A percentile compares a stretch with the other conserved stretches of the same genome.
Conservation (phyloP, 2,888 invertebrate genomes). For the Koerneria pararmatus region DNA sequence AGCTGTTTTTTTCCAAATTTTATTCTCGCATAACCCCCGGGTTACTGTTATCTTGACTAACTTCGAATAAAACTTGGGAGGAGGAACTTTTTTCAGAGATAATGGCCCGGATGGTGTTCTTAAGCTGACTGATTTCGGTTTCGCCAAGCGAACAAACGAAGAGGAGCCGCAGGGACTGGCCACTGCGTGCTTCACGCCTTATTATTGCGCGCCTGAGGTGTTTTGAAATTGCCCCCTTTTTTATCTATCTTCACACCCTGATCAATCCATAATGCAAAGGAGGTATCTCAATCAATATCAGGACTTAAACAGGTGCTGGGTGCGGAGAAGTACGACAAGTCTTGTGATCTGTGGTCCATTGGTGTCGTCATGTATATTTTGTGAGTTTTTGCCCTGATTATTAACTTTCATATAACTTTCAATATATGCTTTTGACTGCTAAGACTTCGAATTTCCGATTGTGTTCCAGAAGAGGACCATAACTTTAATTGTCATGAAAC, state of each 20-base stretch:
- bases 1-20: too few relatives aligned
- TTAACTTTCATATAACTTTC: neutral
- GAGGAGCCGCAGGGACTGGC: slow-evolving; percentile 79
- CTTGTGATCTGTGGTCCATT: slow-evolving; percentile 97
- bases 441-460: too few relatives aligned
- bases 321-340: slow-evolving; percentile 94
- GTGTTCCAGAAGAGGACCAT: too few relatives aligned
- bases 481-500: neutral
- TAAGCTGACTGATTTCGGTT: slow-evolving; percentile 97
- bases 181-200: slow-evolving; percentile 98
- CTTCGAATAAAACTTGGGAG: too few relatives aligned
- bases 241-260: neutral
- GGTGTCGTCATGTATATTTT: slow-evolving; percentile 99
- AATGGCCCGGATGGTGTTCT: slow-evolving; percentile 73
- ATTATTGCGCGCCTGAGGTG: slow-evolving; percentile 76
- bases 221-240: neutral
- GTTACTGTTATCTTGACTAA: too few relatives aligned
- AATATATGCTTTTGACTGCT: neutral
- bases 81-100: slow-evolving; percentile 30
- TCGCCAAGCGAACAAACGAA: slow-evolving; percentile 82
- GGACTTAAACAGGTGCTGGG: slow-evolving; percentile 78
- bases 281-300: neutral
- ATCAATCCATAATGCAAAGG: neutral
- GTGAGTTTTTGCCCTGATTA: slow-evolving; percentile 64
- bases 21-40: too few relatives aligned